Evolutionary conservation across 2,797 vertebrate genomes (phyloP), one percentile per base, ranked within the genome.

Genomic region (Darevskia nairensis): DNA sequence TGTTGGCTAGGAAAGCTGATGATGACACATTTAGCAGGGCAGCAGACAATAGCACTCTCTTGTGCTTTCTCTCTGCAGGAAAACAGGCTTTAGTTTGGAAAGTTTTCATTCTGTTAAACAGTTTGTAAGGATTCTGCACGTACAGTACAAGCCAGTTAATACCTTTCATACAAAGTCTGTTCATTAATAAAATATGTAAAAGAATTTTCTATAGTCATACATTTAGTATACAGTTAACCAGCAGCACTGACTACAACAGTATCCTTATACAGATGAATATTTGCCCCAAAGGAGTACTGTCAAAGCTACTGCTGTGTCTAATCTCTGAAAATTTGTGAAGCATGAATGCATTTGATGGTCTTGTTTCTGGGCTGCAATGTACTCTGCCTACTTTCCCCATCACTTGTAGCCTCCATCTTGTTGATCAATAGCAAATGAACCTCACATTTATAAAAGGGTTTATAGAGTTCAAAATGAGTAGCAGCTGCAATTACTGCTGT

Each of bases 401-500:
- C 0, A 0, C 59, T 32, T 74, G 79, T 86, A 93, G 87, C 90
- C 87, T 25, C 15, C 27, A 75, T 74, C 50, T 77, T 71, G 78
- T 84, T 84, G 89, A 92, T 90, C 88, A 90, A 84, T 92, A 95
- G 89, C 25, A 92, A 93, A 94, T 86, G 90, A 93, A 85, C 85
- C 90, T 87, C 92, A 1, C 0, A 90, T 83, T 89, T 83, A 85
- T 83, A 69, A 86, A 6, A 77, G 55, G 94, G 71, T 92, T 91
- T 91, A 86, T 79, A 90, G 71, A 89, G 72, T 92, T 95, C 89
- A 94, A 94, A 94, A 95, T 93, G 95, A 91, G 94, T 75, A 93
- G 88, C 88, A 93, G 84, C 86, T 90, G 76, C 85, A 92, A 86
- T 89, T 80, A 83, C 85, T 89, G 81, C 0, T 0, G 15, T 89